Evolutionary conservation across 2,113 vertebrate species (phyloP), one percentile per base, ranked within the genome.

Genomic region (Oncorhynchus clarkii): DNA sequence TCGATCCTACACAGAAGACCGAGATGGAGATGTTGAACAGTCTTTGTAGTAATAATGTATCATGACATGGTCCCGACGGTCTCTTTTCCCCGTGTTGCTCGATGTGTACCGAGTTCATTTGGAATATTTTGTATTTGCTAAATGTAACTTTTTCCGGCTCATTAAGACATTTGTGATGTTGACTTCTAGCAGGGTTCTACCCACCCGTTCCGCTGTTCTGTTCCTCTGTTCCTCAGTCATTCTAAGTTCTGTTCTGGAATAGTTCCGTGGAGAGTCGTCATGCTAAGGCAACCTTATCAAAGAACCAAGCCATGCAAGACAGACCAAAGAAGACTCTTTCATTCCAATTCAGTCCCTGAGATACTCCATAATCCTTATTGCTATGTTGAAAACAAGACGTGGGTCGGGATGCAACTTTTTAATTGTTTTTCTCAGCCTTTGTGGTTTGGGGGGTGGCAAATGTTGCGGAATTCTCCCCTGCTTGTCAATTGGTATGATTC

Each of bases 271-370:
- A 82, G 88, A 84, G 86, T 88, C 79, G 75, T 74, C 79, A 84
- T 84, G 78, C 86, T 87, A 79, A 82, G 76, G 83, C 83, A 78
- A 86, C 87, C 89, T 88, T 88, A 83, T 88, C 88, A 86, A 85
- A 75, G 67, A 67, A 86, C 75, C 70, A 85, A 75, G 68, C 82
- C 80, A 77, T 85, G 86, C 87, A 75, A 88, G 85, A 88, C 83
- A 67, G 54, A 84, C 88, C 79, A 74, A 70, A 54, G 4, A 54
- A 18, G 5, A 67, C 14, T 57, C 57, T 9, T 74, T 69, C 79
- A 74, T 82, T 72, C 75, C 81, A 73, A 74, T 76, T 76, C 29
- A n/a, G 65, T 81, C 73, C 74, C 76, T 62, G 82, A n/a, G 34
- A 80, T 81, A 82, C 34, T 78, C 80, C 78, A 70, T 76, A 80